Conservation (phyloP, 2,113 vertebrate genomes). For the Phycodurus eques region DNA sequence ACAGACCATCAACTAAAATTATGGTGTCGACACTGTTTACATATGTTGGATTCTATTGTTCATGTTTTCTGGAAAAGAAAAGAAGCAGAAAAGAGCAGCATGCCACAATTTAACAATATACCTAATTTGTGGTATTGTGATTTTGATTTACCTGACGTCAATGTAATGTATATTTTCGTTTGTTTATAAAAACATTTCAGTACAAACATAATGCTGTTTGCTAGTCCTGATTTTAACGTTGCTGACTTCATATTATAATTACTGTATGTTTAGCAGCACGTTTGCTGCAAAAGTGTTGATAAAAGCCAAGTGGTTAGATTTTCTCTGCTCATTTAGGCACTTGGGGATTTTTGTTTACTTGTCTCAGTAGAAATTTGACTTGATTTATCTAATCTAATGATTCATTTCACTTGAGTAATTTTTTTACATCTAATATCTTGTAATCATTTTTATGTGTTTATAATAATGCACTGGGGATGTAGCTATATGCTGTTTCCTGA, state of each 20-base stretch:
- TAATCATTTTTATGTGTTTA: neutral
- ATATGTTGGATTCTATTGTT: constrained; percentile 16
- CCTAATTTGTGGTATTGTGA: too few relatives aligned
- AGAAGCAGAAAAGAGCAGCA: neutral
- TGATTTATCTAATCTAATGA: neutral
- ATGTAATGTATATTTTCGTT: neutral
- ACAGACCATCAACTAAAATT: constrained; percentile 12
- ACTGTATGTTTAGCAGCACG: neutral
- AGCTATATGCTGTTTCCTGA: too few relatives aligned
- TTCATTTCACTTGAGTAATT: neutral
- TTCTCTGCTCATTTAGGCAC: constrained; percentile 1
- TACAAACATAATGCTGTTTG: neutral
- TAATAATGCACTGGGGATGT: too few relatives aligned
- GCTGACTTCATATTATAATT: too few relatives aligned
- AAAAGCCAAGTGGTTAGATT: neutral
- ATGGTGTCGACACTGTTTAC: constrained; percentile 18
- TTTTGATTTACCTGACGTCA: too few relatives aligned
- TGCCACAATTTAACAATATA: neutral
- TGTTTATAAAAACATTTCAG: neutral
- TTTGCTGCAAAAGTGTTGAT: constrained; percentile 3
- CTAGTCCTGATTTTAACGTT: neutral
- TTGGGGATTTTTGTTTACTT: neutral
- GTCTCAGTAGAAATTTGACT: neutral
- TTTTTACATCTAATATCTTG: neutral
- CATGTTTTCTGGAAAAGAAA: neutral